Percentiles rank a stretch among this genome's conserved stretches.
These are phyloP conservation scores for Hormaphis cornu DNA, from an alignment of 1,140 invertebrate species.

Conservation along the genomic window DNA sequence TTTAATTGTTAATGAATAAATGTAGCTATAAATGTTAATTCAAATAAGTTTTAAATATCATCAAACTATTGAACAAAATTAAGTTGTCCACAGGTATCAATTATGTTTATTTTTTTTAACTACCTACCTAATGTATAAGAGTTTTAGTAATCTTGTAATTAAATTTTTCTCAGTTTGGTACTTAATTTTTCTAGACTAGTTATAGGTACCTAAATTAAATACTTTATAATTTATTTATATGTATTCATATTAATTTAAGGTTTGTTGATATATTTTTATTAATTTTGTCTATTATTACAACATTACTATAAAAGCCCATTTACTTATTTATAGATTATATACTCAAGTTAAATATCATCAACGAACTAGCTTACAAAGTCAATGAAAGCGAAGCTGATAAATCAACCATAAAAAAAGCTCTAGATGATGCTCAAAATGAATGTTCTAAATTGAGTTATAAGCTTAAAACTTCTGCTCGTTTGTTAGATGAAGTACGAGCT, in stretches of 20 bases:
- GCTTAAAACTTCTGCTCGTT: slow-evolving; percentile 15
- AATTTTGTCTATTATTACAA: neutral
- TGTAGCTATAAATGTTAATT: too few species aligned
- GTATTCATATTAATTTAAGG: neutral
- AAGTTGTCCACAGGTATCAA: too few species aligned
- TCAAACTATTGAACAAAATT: too few species aligned
- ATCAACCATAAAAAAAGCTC: neutral
- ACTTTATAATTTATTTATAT: neutral
- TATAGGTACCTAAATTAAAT: neutral
- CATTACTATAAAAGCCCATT: neutral
- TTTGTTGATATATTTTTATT: neutral
- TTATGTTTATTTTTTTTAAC: too few species aligned
- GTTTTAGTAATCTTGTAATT: too few species aligned
- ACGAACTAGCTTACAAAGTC: neutral
- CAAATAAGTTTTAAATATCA: too few species aligned
- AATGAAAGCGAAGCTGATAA: neutral
- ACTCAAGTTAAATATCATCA: neutral
- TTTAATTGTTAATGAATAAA: too few species aligned
- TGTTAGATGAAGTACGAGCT: slow-evolving; percentile 6
- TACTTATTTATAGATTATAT: neutral
- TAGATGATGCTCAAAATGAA: neutral
- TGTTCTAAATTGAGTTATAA: slow-evolving; percentile 12
- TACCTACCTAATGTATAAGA: too few species aligned
- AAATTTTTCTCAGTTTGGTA: too few species aligned
- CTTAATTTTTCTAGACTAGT: neutral